Evolutionary conservation across 1,140 invertebrate species (phyloP), one percentile per base, ranked within the genome.

Genomic region (Drosophila azteca): DNA sequence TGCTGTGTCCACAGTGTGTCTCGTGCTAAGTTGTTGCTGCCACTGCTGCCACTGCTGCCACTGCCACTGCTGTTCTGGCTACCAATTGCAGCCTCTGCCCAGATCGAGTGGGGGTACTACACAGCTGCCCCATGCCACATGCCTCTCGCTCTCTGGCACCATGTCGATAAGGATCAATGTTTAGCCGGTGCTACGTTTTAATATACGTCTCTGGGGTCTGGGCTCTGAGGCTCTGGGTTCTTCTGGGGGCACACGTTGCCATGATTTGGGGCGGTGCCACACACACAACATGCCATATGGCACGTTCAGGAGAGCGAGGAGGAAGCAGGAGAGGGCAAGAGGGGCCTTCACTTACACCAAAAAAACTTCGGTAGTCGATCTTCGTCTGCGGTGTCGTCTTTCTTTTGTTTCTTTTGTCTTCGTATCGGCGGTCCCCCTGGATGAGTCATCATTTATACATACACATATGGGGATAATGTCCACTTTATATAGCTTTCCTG

Each of bases 81-180:
- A 73, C 81, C 81, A 85, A 80, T 83, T 83, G 76, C 70, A 77
- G 46, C 29, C 48, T 55, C 44, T 48, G 22, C 29, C 26, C 3
- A 11, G 46, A 45, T 46, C 45, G 15, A 50, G 48, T 53, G 75
- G 31, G 65, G 59, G 59, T 43, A 54, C 43, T 71, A 17, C 39
- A 44, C 49, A 31, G 24, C 13, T 39, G 64, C 46, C 29, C 8
- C 53, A 29, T 51, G 68, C 26, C 17, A 17, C 22, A 22, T 48
- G 49, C 67, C 51, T 68, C 50, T 41, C 35, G 35, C 35, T 39
- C 52, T 65, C 61, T 58, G 35, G 57, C 64, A 67, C 76, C 71
- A 70, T 66, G 79, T 88, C 83, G 83, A 88, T 88, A 88, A 88
- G 84, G 84, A 88, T 88, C 84, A 88, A 88, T 88, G 83, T 88